A percentile compares a stretch with the other conserved stretches of the same genome.
phyloP scores from a whole-genome alignment of 2,888 invertebrate genomes.

The Eucera pruinosa region DNA sequence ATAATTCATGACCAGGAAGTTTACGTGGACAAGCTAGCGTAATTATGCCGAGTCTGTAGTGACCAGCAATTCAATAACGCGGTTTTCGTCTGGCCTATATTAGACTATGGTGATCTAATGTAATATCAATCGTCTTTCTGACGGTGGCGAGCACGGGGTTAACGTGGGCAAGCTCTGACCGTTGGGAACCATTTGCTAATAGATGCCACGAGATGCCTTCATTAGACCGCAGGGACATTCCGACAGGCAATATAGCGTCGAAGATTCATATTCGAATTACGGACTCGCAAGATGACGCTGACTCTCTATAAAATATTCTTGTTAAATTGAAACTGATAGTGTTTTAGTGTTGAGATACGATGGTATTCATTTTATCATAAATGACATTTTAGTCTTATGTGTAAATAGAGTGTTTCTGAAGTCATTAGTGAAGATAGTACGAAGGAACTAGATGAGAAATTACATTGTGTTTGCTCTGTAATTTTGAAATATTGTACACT shows the following conservation, averaged over 20 bases:
- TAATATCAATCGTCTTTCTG: slow-evolving; percentile 76
- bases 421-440: not conserved
- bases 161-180: slow-evolving; percentile 78
- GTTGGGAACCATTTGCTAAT: slow-evolving; percentile 82
- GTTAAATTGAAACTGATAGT: not conserved
- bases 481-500: not conserved
- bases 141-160: slow-evolving; percentile 69
- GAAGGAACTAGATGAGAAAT: not conserved
- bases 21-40: slow-evolving; percentile 30
- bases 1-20: slow-evolving; percentile 3
- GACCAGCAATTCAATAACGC: slow-evolving; percentile 65
- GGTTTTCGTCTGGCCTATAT: slow-evolving; percentile 66
- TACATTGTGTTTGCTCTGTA: not conserved
- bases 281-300: slow-evolving; percentile 58
- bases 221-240: slow-evolving; percentile 81
- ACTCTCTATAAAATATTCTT: slow-evolving; percentile 41
- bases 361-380: too few species aligned
- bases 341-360: not conserved
- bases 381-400: too few species aligned
- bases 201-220: slow-evolving; percentile 80
- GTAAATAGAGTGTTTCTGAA: too few species aligned
- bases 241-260: slow-evolving; percentile 77
- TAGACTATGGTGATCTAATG: slow-evolving; percentile 70
- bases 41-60: slow-evolving; percentile 50
- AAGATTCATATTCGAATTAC: slow-evolving; percentile 78